A percentile compares a stretch with the other conserved stretches of the same genome.
These are phyloP conservation scores for Lepus europaeus DNA, from an alignment of 2,113 vertebrate genomes.

Conservation along the genomic window DNA sequence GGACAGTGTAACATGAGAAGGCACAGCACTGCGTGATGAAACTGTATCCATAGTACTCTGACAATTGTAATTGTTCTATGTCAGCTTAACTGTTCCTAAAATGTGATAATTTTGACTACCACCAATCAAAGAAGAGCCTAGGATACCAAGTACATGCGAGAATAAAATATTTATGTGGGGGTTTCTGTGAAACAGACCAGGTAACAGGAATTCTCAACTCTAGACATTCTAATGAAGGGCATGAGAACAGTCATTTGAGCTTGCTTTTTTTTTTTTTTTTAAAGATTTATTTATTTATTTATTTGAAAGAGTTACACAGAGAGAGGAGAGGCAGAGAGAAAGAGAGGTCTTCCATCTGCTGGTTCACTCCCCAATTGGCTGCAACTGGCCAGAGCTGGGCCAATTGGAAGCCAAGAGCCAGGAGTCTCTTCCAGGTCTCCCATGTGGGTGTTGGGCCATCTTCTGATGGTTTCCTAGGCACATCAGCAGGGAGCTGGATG, in stretches of 20 bases:
- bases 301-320: too few species aligned
- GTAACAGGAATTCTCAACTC: background rate
- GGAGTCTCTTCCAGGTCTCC: too few species aligned
- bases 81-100: background rate
- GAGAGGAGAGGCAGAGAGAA: too few species aligned
- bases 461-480: too few species aligned
- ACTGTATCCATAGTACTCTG: background rate
- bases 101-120: background rate
- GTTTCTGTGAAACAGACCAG: background rate
- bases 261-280: too few species aligned
- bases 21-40: background rate
- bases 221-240: background rate
- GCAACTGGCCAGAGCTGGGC: too few species aligned
- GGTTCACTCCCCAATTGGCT: too few species aligned
- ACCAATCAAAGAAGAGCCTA: background rate
- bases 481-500: too few species aligned
- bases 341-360: too few species aligned
- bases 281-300: too few species aligned
- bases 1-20: background rate
- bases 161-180: background rate
- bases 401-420: too few species aligned
- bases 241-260: background rate
- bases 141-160: background rate
- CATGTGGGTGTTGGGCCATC: too few species aligned
- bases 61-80: background rate